Evolutionary conservation across 2,113 vertebrate genomes (phyloP).

Genomic region (Psittacara wagleri): DNA sequence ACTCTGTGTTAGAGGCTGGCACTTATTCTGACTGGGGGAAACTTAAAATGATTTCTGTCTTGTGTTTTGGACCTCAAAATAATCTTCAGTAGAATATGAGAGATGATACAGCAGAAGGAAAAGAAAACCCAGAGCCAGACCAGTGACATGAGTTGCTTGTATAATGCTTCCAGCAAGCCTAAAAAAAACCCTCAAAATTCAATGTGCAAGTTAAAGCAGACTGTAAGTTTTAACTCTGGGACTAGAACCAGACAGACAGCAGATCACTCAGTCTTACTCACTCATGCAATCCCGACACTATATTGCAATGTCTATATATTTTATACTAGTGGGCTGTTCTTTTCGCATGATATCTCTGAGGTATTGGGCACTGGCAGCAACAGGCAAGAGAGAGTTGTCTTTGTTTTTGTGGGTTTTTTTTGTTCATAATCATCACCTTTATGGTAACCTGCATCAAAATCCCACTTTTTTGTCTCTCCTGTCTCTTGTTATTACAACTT

Average conservation of each 20-base stretch:
- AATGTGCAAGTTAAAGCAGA: not conserved
- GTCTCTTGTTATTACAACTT: not conserved
- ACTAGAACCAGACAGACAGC: not conserved
- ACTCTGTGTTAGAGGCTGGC: not conserved
- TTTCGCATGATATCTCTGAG: not conserved
- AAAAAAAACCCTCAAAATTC: not conserved
- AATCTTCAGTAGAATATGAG: not conserved
- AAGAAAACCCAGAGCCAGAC: slow-evolving; percentile 12
- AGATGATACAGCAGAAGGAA: not conserved
- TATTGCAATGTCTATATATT: not conserved
- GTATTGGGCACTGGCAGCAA: not conserved
- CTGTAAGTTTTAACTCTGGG: not conserved
- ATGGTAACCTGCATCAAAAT: not conserved
- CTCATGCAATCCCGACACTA: not conserved
- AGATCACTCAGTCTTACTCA: not conserved
- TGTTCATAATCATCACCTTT: not conserved
- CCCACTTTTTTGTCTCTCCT: not conserved
- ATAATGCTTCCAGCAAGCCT: slow-evolving; percentile 8
- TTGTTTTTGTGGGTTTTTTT: not conserved
- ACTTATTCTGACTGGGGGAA: not conserved
- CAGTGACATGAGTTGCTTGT: slow-evolving; percentile 18
- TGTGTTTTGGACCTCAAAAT: not conserved
- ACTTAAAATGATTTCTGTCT: not conserved
- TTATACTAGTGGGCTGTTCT: not conserved
- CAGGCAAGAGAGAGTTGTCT: not conserved